Percentiles rank a stretch among this genome's conserved stretches.
Conservation (phyloP, 1,140 invertebrate genomes). For the Bombus confusus region DNA sequence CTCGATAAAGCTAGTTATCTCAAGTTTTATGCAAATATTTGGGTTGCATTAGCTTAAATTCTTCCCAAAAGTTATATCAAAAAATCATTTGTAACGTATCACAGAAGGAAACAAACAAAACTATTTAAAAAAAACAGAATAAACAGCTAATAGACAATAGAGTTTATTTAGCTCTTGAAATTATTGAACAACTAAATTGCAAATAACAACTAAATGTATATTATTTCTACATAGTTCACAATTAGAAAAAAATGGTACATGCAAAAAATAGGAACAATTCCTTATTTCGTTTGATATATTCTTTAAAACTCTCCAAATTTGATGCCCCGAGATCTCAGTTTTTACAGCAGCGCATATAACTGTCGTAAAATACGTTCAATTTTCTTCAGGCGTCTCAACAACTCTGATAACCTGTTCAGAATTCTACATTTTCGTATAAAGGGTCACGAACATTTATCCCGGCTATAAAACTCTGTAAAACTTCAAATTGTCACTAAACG, state of each 20-base stretch:
- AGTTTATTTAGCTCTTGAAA: not conserved
- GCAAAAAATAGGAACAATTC: not conserved
- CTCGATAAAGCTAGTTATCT: not conserved
- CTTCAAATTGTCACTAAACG: no score
- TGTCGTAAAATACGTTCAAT: slow-evolving; percentile 1
- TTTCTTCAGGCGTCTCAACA: not conserved
- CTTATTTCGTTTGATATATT: not conserved
- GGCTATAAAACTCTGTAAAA: no score
- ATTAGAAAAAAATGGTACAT: not conserved
- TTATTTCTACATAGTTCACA: not conserved
- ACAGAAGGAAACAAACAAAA: not conserved
- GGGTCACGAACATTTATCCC: no score
- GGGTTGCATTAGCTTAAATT: not conserved
- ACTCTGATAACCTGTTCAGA: not conserved
- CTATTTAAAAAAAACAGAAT: no score
- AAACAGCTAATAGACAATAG: not conserved
- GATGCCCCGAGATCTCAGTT: not conserved
- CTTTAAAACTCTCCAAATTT: not conserved
- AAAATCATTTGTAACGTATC: no score
- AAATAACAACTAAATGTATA: not conserved
- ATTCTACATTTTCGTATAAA: not conserved
- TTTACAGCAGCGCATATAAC: not conserved
- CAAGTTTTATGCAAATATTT: slow-evolving; percentile 22
- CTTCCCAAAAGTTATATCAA: not conserved
- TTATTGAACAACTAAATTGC: not conserved